Percentiles rank a stretch among this genome's conserved stretches.
phyloP scores from a whole-genome alignment of 2,797 vertebrate species.

The Sebastes cheni region DNA sequence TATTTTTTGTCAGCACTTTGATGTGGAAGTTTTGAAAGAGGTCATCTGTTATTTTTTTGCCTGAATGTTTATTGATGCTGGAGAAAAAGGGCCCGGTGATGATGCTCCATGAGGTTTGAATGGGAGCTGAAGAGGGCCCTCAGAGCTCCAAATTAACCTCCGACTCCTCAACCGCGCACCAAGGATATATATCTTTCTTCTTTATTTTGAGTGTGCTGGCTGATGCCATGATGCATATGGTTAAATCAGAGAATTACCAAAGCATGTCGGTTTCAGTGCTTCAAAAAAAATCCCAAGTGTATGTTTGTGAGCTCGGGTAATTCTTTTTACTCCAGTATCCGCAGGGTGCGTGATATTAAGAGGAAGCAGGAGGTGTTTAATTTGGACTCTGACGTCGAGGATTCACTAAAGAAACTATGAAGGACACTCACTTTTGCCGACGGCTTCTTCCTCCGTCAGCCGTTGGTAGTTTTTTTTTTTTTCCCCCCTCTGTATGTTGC shows the following conservation, averaged over 20 bases:
- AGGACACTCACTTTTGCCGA: conserved; percentile 22
- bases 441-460: conserved; percentile 28
- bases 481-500: conserved; percentile 43
- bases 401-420: conserved; percentile 2
- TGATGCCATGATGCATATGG: neutral
- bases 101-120: conserved; percentile 10
- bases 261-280: neutral
- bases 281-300: neutral
- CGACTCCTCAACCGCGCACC: neutral
- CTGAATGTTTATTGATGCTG: conserved; percentile 46
- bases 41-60: conserved; percentile 9
- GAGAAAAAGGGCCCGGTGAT: conserved; percentile 53
- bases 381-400: conserved; percentile 27
- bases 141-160: conserved; percentile 11
- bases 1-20: conserved; percentile 17
- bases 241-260: neutral
- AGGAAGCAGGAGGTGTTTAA: neutral
- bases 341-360: neutral
- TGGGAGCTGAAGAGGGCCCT: conserved; percentile 58
- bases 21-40: conserved; percentile 1
- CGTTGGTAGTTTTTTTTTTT: conserved; percentile 51
- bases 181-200: neutral
- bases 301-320: neutral
- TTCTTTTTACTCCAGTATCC: neutral
- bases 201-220: neutral